Percentiles rank a stretch among this genome's conserved stretches.
Evolutionary conservation across 2,888 invertebrate species (phyloP).

Genomic region (Oegoconia quadripuncta): DNA sequence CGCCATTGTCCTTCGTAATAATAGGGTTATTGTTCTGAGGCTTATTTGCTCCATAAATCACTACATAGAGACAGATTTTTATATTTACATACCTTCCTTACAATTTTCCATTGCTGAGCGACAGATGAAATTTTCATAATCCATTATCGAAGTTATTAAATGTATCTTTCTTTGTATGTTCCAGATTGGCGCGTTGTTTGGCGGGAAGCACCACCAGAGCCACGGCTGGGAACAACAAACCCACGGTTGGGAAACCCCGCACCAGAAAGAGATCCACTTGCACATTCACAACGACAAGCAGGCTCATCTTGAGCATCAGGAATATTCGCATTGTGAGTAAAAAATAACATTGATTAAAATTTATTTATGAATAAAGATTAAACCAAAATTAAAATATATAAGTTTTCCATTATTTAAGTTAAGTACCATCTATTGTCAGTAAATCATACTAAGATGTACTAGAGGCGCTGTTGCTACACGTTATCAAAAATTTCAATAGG

Average conservation of each 20-base stretch:
- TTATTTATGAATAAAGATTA: neutral
- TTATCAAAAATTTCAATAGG: too few relatives aligned
- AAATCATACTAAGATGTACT: too few relatives aligned
- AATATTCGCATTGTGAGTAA: constrained; percentile 34
- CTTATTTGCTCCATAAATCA: too few relatives aligned
- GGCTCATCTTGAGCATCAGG: constrained; percentile 29
- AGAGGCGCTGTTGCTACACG: too few relatives aligned
- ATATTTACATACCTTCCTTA: too few relatives aligned
- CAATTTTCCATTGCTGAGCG: too few relatives aligned
- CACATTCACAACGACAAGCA: constrained; percentile 63
- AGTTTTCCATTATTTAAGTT: neutral
- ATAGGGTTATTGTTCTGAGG: too few relatives aligned
- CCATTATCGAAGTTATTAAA: neutral
- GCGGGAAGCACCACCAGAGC: constrained; percentile 37
- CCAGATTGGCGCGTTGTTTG: constrained; percentile 60
- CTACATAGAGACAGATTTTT: too few relatives aligned
- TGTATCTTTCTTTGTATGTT: constrained; percentile 14
- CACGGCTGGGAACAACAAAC: neutral
- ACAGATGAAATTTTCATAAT: neutral
- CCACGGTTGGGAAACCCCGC: constrained; percentile 43
- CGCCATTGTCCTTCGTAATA: too few relatives aligned
- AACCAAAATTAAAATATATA: neutral
- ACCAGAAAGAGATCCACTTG: constrained; percentile 67
- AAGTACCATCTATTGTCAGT: too few relatives aligned
- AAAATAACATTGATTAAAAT: neutral